phyloP scores from a whole-genome alignment of 2,113 vertebrate species.

The Dasypus novemcinctus region DNA sequence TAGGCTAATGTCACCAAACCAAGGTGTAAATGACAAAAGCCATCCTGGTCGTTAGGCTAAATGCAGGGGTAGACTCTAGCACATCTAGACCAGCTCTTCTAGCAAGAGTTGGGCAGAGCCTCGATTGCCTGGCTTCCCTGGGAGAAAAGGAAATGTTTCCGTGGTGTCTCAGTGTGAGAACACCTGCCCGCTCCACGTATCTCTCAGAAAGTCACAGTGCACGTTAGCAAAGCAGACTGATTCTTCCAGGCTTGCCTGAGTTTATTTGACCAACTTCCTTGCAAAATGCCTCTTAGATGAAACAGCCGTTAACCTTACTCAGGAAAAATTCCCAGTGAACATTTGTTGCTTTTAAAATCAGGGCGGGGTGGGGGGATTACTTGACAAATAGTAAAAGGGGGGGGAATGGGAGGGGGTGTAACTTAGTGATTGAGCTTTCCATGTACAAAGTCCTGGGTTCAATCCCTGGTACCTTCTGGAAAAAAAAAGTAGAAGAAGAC shows the following conservation, averaged over 20 bases:
- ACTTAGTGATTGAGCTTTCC: too few species aligned
- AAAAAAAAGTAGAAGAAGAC: too few species aligned
- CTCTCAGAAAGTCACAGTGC: not conserved
- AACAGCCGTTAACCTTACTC: not conserved
- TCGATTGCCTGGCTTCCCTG: not conserved
- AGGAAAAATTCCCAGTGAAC: not conserved
- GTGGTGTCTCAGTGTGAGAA: not conserved
- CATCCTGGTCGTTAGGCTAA: not conserved
- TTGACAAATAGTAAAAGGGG: not conserved
- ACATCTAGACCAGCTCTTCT: not conserved
- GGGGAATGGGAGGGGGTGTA: too few species aligned
- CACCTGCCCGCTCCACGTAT: fast-evolving
- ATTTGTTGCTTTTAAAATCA: not conserved
- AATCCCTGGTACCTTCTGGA: too few species aligned
- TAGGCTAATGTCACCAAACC: not conserved
- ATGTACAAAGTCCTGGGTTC: too few species aligned
- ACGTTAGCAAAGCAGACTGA: not conserved
- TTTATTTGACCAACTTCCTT: not conserved
- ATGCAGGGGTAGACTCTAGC: not conserved
- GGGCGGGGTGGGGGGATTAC: not conserved
- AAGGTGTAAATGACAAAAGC: not conserved
- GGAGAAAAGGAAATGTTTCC: not conserved
- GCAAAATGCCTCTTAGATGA: not conserved
- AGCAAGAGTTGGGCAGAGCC: not conserved
- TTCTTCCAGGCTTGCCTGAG: not conserved